Evolutionary conservation across 1,140 invertebrate genomes (phyloP).

Genomic region (Araneus ventricosus): DNA sequence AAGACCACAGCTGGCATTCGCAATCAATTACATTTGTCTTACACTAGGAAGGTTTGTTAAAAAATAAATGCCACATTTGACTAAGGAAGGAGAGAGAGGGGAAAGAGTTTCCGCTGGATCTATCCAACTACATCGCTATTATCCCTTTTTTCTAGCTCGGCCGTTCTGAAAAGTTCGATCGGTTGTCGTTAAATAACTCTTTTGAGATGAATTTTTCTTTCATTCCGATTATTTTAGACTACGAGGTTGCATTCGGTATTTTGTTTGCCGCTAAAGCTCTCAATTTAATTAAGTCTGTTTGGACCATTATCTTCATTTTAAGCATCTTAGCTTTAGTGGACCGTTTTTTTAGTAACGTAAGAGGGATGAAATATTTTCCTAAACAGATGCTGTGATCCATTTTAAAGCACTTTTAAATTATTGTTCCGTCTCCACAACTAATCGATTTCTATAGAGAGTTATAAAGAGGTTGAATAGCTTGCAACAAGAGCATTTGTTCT

Average conservation of each 20-base stretch:
- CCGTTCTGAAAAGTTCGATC: conserved; percentile 40
- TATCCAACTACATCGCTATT: conserved; percentile 1
- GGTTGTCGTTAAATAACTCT: conserved; percentile 70
- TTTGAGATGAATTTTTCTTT: conserved; percentile 64
- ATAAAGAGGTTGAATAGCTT: conserved; percentile 12
- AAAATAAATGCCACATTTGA: not conserved
- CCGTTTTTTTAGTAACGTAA: not conserved
- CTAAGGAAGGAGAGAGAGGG: not conserved
- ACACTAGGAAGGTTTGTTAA: conserved; percentile 27
- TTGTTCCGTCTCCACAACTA: not conserved
- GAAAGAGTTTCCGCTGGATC: not conserved
- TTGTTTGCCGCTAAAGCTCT: conserved; percentile 61
- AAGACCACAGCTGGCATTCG: conserved; percentile 70
- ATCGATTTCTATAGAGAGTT: conserved; percentile 40
- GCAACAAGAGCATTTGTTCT: not conserved
- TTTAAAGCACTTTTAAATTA: conserved; percentile 70
- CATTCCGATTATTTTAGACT: conserved; percentile 65
- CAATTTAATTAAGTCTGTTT: conserved; percentile 74
- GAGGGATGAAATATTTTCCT: not conserved
- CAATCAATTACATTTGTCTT: conserved; percentile 67
- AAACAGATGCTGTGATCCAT: conserved; percentile 20
- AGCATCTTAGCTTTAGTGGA: not conserved
- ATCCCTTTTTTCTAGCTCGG: conserved; percentile 1
- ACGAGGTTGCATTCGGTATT: conserved; percentile 36
- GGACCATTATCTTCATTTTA: conserved; percentile 68